Conservation (phyloP, 2,888 invertebrate genomes). For the Brachypalpus laphriformis region DNA sequence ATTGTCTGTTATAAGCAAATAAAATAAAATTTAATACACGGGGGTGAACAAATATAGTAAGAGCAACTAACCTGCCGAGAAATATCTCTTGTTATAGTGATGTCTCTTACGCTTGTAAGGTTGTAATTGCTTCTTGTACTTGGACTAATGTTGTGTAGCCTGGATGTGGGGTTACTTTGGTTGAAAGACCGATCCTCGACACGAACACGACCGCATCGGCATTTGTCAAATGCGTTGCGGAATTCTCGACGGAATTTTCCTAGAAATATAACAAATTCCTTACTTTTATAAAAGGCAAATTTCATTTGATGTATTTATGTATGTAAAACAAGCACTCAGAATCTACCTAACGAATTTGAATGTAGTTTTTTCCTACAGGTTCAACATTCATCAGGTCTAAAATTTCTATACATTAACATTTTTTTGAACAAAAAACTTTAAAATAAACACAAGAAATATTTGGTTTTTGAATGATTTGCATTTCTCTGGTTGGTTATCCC, state of each 20-base stretch:
- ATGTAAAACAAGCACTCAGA: too few relatives aligned
- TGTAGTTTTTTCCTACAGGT: too few relatives aligned
- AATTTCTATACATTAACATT: too few relatives aligned
- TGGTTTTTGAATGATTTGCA: too few relatives aligned
- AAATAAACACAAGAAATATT: too few relatives aligned
- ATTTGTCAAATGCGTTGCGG: constrained; percentile 87
- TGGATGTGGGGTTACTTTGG: constrained; percentile 75
- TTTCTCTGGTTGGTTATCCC: too few relatives aligned
- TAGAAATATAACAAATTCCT: too few relatives aligned
- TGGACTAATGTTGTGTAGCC: constrained; percentile 76
- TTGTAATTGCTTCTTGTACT: constrained; percentile 77
- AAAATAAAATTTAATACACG: neutral
- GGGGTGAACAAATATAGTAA: neutral
- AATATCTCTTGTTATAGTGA: constrained; percentile 72
- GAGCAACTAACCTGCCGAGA: constrained; percentile 74
- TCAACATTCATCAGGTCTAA: too few relatives aligned
- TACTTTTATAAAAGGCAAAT: too few relatives aligned
- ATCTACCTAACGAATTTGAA: too few relatives aligned
- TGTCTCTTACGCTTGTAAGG: constrained; percentile 76
- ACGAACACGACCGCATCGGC: constrained; percentile 82
- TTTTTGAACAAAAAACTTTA: too few relatives aligned
- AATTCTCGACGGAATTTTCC: constrained; percentile 90
- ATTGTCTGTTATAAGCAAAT: constrained; percentile 67
- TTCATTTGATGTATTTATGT: too few relatives aligned
- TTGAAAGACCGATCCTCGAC: constrained; percentile 76